phyloP scores from a whole-genome alignment of 1,140 invertebrate species.

The Cherax destructor region DNA sequence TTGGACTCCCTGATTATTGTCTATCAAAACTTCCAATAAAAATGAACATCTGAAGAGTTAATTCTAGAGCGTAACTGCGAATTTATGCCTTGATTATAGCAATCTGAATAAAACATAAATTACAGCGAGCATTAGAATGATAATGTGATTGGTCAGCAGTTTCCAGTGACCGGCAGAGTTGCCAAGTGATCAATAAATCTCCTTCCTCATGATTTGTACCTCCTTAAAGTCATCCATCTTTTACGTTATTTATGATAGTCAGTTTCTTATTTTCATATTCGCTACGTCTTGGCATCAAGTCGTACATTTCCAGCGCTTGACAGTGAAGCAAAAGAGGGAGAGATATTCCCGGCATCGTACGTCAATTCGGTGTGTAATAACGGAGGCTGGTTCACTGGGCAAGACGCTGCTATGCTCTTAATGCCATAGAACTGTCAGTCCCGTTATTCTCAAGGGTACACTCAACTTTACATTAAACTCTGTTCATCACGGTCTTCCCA shows the following conservation, averaged over 20 bases:
- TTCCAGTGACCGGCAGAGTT: slow-evolving; percentile 53
- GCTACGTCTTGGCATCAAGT: background rate
- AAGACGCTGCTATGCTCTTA: slow-evolving; percentile 13
- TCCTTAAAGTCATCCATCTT: background rate
- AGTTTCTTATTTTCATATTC: background rate
- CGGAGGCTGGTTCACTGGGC: slow-evolving; percentile 31
- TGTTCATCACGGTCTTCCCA: background rate
- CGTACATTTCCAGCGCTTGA: background rate
- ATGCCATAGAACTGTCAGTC: background rate
- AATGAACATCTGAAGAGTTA: slow-evolving; percentile 56
- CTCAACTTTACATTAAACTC: background rate
- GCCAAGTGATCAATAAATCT: slow-evolving; percentile 43
- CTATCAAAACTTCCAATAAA: slow-evolving; percentile 55
- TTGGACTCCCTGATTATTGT: slow-evolving; percentile 43
- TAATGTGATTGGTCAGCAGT: slow-evolving; percentile 67
- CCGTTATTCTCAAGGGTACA: background rate
- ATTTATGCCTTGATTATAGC: slow-evolving; percentile 69
- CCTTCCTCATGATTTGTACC: background rate
- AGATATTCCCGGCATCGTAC: background rate
- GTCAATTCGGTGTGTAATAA: slow-evolving; percentile 40
- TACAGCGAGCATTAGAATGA: slow-evolving; percentile 63
- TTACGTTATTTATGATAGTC: background rate
- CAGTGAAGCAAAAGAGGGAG: background rate
- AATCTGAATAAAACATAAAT: slow-evolving; percentile 67
- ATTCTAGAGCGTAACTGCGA: slow-evolving; percentile 61